Percentiles rank a stretch among this genome's conserved stretches.
phyloP scores from a whole-genome alignment of 2,797 vertebrate species.

The Mormyrops attenuatus region DNA sequence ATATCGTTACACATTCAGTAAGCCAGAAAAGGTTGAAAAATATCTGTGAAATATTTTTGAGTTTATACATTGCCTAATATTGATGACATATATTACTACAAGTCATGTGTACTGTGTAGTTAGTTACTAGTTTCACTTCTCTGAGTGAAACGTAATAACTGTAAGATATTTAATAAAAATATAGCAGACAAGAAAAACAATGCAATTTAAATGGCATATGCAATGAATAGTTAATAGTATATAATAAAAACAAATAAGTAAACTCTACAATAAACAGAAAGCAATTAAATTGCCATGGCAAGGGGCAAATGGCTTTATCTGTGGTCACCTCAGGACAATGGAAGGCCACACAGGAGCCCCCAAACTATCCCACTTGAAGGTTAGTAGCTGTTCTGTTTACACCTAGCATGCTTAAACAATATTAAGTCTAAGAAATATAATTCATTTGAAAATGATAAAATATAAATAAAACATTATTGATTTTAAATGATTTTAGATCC shows the following conservation, averaged over 20 bases:
- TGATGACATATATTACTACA: background rate
- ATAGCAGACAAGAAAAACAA: background rate
- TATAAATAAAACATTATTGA: background rate
- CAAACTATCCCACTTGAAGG: background rate
- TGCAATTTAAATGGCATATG: background rate
- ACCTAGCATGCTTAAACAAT: background rate
- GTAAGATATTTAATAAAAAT: background rate
- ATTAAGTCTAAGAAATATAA: background rate
- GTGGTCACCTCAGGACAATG: background rate
- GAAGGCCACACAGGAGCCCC: background rate
- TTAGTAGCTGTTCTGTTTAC: background rate
- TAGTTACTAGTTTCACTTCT: background rate
- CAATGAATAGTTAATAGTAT: background rate
- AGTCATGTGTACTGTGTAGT: background rate
- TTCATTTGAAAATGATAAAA: background rate
- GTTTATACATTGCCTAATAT: background rate
- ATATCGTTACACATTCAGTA: background rate
- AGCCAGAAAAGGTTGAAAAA: background rate
- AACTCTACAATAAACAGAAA: background rate
- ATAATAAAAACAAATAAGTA: background rate
- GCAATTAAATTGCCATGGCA: background rate
- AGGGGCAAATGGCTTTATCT: background rate
- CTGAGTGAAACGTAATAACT: background rate
- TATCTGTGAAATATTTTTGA: background rate
- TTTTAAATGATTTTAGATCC: background rate